Base-by-base conservation (phyloP, 2,888 invertebrate species). In the Amphimallon solstitiale region DNA sequence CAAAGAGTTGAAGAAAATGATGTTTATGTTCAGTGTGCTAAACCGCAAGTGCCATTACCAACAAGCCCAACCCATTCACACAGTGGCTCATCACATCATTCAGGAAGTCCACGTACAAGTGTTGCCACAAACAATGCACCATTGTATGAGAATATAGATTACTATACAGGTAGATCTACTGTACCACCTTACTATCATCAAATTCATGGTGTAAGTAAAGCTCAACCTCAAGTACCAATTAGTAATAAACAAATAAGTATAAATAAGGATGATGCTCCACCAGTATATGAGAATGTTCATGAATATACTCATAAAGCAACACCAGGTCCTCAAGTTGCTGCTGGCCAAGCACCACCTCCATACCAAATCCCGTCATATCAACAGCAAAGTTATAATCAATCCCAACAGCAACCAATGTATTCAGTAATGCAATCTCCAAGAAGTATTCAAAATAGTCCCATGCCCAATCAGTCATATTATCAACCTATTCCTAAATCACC, bases 81-180 rank as follows among this genome's bases (percentile, higher is more conserved):
- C 62, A 87, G 88, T 75, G 84, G 86, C 34, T 83, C 87, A 73
- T 88, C 88, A n/a, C 86, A 87, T 73, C 85, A 87, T 75, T 88
- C 88, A 37, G 80, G 79, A 63, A 82, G 82, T 70, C 82, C 83
- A 12, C 73, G 81, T 64, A 74, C 79, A 5, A 82, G 80, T 68
- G 72, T 81, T 46, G 78, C 77, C 14, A 74, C 73, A 63, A 80
- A 74, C 71, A 73, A 75, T 49, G 82, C 83, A 5, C 89, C 90
- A 0, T 89, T 94, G 21, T 94, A 94, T 79, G 94, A 94, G 80
- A 94, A 94, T 81, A 86, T 94, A 61, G 93, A 93, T 72, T 93
- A 92, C 78, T 93, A 92, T 83, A 86, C 87, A 3, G 87, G 87
- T 17, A 63, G 63, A 48, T 59, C 67, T 17, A 56, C 65, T 5